Evolutionary conservation across 2,888 invertebrate genomes (phyloP), one percentile per base, ranked within the genome.

Genomic region (Drosophila imparisetae): DNA sequence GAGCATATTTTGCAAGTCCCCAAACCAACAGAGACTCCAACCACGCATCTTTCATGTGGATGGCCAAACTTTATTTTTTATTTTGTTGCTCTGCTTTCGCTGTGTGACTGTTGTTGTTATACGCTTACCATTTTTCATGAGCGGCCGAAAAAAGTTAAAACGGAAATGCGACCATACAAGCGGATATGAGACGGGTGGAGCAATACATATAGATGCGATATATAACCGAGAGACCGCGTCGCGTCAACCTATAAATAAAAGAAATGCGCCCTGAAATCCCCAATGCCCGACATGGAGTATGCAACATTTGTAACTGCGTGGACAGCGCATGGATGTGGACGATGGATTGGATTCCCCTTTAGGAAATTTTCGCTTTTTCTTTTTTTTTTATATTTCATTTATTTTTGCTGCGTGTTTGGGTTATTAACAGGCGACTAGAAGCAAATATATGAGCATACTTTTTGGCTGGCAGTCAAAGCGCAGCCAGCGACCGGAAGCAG

Each of bases 101-200:
- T 54, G 53, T 45, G 45, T 24, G 45, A 45, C 15, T 60, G 54
- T 32, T 65, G 53, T 38, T 54, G 72, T 36, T 58, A 30, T 66
- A 53, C 67, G 64, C 63, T 69, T 69, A 66, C 82, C 66, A 80
- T 84, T 73, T 82, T 81, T 73, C 77, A 72, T 75, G 68, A 77
- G 65, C 66, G 77, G 66, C 69, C 64, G 72, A 83, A 86, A 83
- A 45, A 83, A 81, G 77, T 80, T 81, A 83, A 83, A 90, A 74
- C 86, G 90, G 90, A 90, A 90, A 90, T 89, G 88, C 88, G 86
- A 88, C 89, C 88, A 85, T 86, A 80, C 85, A 81, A 81, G 77
- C 91, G 90, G 91, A 90, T 89, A 82, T 86, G 82, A 83, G 83
- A 73, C 67, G 72, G 57, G 54, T 38, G 60, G 34, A 7, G 36